phyloP scores from a whole-genome alignment of 64 coral and sea anemone genomes.

The Cladopsammia gracilis region DNA sequence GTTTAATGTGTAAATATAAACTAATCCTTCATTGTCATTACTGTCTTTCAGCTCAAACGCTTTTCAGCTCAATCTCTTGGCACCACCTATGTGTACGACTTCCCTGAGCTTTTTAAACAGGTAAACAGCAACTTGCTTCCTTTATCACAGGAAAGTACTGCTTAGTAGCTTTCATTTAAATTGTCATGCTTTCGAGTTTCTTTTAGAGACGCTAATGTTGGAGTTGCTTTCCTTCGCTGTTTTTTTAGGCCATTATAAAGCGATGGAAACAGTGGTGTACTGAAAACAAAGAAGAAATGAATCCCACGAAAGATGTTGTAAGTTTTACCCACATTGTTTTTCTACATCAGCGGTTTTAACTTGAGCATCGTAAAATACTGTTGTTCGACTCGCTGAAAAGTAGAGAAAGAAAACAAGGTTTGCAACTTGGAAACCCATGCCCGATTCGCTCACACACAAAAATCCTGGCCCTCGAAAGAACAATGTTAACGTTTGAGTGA shows the following conservation, averaged over 20 bases:
- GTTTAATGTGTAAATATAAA: not conserved
- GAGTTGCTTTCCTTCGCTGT: not conserved
- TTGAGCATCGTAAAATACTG: no score
- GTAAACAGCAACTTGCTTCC: slow-evolving; percentile 7
- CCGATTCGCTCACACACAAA: no score
- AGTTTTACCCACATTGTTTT: not conserved
- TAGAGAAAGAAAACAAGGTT: no score
- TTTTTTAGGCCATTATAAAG: slow-evolving; percentile 71
- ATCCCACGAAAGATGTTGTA: slow-evolving; percentile 65
- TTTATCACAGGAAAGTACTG: no score
- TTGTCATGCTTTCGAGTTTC: not conserved
- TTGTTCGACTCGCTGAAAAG: no score
- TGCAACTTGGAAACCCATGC: no score
- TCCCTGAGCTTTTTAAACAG: slow-evolving; percentile 96
- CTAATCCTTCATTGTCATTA: not conserved
- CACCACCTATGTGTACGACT: slow-evolving; percentile 97
- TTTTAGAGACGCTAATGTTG: not conserved
- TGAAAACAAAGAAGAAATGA: slow-evolving; percentile 15
- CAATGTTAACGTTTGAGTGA: no score
- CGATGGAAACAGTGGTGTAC: slow-evolving; percentile 75
- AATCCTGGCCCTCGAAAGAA: no score
- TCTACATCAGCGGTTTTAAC: not conserved
- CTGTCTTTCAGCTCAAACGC: slow-evolving; percentile 82
- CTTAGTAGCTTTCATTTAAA: no score
- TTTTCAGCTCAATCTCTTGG: slow-evolving; percentile 93